Conservation (phyloP, 2,888 invertebrate genomes). For the Yponomeuta sedellus region DNA sequence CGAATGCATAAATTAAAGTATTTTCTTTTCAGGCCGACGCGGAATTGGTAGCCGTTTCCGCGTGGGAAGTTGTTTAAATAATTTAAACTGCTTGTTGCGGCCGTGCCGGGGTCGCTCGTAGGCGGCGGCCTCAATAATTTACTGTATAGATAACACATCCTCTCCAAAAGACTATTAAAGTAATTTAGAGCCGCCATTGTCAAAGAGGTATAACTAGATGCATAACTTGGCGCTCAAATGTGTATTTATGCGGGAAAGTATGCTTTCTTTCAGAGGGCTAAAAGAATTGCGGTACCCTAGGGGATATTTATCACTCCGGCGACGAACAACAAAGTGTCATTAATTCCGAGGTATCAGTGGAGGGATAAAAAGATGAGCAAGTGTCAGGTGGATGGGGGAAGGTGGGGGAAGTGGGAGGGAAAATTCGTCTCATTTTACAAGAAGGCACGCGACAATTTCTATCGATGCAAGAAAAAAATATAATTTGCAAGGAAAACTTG, state of each 20-base stretch:
- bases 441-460: not conserved
- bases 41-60: not conserved
- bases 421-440: constrained; percentile 13
- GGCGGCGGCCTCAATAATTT: not conserved
- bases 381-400: constrained; percentile 18
- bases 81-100: not conserved
- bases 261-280: not conserved
- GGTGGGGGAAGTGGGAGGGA: constrained; percentile 19
- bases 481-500: constrained; percentile 10
- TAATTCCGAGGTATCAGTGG: constrained; percentile 41
- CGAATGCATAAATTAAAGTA: constrained; percentile 9
- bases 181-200: not conserved
- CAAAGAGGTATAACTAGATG: not conserved
- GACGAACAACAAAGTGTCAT: constrained; percentile 44
- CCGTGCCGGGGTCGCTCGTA: not conserved
- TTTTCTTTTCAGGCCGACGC: not conserved
- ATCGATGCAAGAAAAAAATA: not conserved
- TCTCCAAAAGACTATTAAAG: not conserved
- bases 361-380: constrained; percentile 24
- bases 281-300: not conserved
- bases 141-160: not conserved
- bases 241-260: not conserved
- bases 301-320: constrained; percentile 21
- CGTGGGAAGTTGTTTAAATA: constrained; percentile 1
- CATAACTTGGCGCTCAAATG: no score